Evolutionary conservation across 1,140 invertebrate genomes (phyloP), one percentile per base, ranked within the genome.

Genomic region (Asobara japonica): DNA sequence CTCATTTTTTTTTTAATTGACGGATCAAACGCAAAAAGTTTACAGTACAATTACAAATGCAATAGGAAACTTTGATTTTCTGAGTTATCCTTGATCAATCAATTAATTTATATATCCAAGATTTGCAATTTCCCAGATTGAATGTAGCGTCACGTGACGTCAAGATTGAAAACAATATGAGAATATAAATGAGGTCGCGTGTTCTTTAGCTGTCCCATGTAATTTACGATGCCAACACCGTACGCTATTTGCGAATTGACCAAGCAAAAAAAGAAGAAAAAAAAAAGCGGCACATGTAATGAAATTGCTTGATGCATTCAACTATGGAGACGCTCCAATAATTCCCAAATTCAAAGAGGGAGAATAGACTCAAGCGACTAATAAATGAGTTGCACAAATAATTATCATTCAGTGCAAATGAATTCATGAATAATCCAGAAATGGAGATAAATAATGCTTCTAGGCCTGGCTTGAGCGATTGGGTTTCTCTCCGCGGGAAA

Each of bases 401-500:
- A 62, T 62, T 3, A 45, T 62, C 25, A 0, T 2, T 60, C 13
- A 62, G 18, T 62, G 27, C n/a, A n/a, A n/a, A n/a, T n/a, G n/a
- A n/a, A 31, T 30, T 62, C 13, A 62, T 62, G n/a, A n/a, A n/a
- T 31, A 7, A 13, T 4, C 27, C 5, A 62, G n/a, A 62, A 62
- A 30, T 62, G 13, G 29, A 62, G 31, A 11, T 16, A 62, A 30
- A 62, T 62, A 62, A 62, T 30, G 25, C 29, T 60, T 29, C 20
- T 62, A 30, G 29, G 13, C 29, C 25, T 60, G 45, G 45, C 31
- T 1, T 25, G 22, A 25, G 11, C 60, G 60, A 62, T 62, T 62
- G 25, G 60, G 29, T 62, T 62, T 62, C 60, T 62, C 60, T 30
- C 60, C 27, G 60, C 29, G 60, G 60, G 60, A 62, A 62, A 62